Base-by-base conservation (phyloP, 2,797 vertebrate species). In the Hephaestus fuliginosus region DNA sequence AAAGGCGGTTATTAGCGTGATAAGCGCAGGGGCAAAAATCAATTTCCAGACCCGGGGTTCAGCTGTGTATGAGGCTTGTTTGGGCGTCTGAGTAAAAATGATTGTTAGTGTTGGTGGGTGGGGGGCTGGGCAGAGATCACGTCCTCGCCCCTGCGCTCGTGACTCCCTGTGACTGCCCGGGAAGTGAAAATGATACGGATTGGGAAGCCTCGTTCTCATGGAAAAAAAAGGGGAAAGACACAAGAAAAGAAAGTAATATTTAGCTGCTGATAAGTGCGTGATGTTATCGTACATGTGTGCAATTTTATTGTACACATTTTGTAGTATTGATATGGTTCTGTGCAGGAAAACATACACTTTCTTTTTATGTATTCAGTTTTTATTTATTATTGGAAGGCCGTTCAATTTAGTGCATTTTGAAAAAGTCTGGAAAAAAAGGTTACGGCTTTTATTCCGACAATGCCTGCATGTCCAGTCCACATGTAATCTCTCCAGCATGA, bases 1-100 rank as follows among this genome's bases (percentile, higher is more conserved):
- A 65, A 69, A 55, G 63, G 28, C 41, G 9, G 15, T 49, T 55
- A 49, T 73, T 76, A 76, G 61, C 55, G 30, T 1, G 2, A 58
- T 57, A 7, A 53, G 53, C 11, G 3, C 11, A n/a, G n/a, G 56
- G 56, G 62, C 17, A 30, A 20, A 33, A 36, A 71, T 55, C 7
- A 20, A 52, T 46, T 53, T 25, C 20, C 12, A 71, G 55, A 56
- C 30, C 33, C 12, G 10, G 33, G 14, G 63, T 62, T 43, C 22
- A 33, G 56, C 3, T 22, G 33, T 51, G 10, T 13, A 28, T 33
- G 14, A 15, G 46, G 2, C 14, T 5, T 20, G 12, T 56, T 56
- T 44, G 5, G 58, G 4, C 0, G 5, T 20, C 49, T 56, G 43
- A 57, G 10, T 44, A 3, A 1, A 65, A 52, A 53, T 53, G 10